Percentiles rank a stretch among this genome's conserved stretches.
Conservation (phyloP, 2,888 invertebrate species). For the Monoplex corrugatus region DNA sequence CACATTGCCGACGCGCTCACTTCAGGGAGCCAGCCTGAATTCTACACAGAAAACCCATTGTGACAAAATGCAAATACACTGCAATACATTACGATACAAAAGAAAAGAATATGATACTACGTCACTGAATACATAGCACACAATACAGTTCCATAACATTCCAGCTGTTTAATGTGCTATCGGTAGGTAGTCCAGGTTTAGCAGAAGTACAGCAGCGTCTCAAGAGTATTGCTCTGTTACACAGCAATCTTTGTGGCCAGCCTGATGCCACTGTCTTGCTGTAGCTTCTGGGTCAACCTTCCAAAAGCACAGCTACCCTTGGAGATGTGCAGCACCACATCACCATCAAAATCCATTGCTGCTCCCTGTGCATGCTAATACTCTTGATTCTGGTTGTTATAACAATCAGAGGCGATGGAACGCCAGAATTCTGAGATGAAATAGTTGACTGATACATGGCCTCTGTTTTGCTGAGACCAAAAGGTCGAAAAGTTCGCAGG, state of each 20-base stretch:
- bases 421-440: too few relatives aligned
- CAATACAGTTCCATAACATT: too few relatives aligned
- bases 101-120: too few relatives aligned
- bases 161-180: background rate
- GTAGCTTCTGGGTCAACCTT: background rate
- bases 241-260: background rate
- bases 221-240: background rate
- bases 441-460: too few relatives aligned
- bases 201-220: background rate
- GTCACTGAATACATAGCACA: too few relatives aligned
- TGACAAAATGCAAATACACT: background rate
- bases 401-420: too few relatives aligned
- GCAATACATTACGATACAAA: background rate
- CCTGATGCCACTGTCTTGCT: background rate
- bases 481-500: background rate
- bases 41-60: background rate
- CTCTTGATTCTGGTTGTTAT: too few relatives aligned
- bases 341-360: background rate
- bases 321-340: background rate
- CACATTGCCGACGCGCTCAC: too few relatives aligned
- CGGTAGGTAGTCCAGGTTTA: background rate
- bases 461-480: background rate
- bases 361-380: background rate
- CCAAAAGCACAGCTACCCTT: background rate
- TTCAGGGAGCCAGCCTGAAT: too few relatives aligned